These are phyloP conservation scores for Agonopterix subpropinquella DNA, from an alignment of 2,888 invertebrate genomes.

Conservation along the genomic window DNA sequence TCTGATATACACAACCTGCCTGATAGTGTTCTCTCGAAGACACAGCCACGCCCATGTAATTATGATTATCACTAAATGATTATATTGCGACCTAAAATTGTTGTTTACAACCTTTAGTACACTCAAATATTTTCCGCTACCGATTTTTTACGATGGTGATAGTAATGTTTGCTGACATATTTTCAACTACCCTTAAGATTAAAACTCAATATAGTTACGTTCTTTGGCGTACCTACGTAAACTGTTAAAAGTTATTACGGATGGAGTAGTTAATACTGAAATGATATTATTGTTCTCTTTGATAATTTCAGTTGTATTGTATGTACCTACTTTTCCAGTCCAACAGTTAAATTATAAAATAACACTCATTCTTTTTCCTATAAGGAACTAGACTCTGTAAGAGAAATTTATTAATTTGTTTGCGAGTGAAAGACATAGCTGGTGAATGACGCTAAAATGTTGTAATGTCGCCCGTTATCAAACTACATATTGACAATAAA, in stretches of 20 bases:
- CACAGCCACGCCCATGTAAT: constrained; percentile 54
- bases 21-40: constrained; percentile 20
- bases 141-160: background rate
- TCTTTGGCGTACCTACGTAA: no score
- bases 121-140: background rate
- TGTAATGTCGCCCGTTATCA: constrained; percentile 20
- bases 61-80: constrained; percentile 51
- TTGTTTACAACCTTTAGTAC: constrained; percentile 4
- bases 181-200: background rate
- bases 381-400: no score
- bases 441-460: constrained; percentile 17
- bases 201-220: background rate
- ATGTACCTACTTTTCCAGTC: no score
- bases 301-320: no score
- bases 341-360: no score
- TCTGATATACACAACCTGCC: constrained; percentile 24
- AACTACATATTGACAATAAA: constrained; percentile 28
- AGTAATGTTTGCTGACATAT: constrained; percentile 1
- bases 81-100: constrained; percentile 30
- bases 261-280: no score
- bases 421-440: background rate
- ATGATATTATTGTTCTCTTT: no score
- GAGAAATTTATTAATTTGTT: no score
- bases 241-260: no score
- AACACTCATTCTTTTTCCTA: no score